Evolutionary conservation across 2,113 vertebrate genomes (phyloP), one percentile per base, ranked within the genome.

Genomic region (Neolamprologus modestus): DNA sequence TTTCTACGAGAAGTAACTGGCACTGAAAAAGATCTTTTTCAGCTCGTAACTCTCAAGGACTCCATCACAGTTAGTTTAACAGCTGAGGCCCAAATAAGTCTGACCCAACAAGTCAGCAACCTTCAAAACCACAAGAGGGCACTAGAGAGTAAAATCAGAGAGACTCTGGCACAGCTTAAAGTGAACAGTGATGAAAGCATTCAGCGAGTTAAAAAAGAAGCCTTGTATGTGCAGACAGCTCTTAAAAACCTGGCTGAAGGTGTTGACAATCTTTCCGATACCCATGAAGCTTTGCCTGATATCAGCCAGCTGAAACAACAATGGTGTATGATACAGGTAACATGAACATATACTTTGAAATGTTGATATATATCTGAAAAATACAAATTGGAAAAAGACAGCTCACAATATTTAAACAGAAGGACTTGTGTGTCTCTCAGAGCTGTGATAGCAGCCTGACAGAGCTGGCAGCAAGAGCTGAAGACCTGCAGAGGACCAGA

Each of bases 121-220:
- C 81, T 92, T 24, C 86, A 89, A 14, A 79, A 81, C 85, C 95
- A 94, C 68, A 83, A 85, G 88, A 86, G 85, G 87, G 88, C 71
- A 14, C 91, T 91, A 47, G 88, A 92, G 7, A 24, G 33, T 28
- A 86, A 68, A 61, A 57, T 90, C 85, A 84, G 59, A 82, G 90
- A 88, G 17, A 50, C 3, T 1, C 79, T 81, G 47, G 17, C 47
- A 3, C 52, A 8, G 28, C 17, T 86, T 26, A 0, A 52, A 21
- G 66, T 79, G 16, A 80, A 71, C 26, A 13, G 45, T 19, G 73
- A 52, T 42, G 52, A 59, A 47, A 35, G 52, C 68, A 37, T 52
- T 81, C 89, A 87, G 13, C 84, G 7, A 53, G 37, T 89, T 35
- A 13, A 76, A 76, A 84, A 80, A 37, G 83, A 91, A 14, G 28